A percentile compares a stretch with the other conserved stretches of the same genome.
These are phyloP conservation scores for Cassiopea andromeda DNA, from an alignment of 30 jellyfish, hydroid and myxozoan species.

Conservation along the genomic window DNA sequence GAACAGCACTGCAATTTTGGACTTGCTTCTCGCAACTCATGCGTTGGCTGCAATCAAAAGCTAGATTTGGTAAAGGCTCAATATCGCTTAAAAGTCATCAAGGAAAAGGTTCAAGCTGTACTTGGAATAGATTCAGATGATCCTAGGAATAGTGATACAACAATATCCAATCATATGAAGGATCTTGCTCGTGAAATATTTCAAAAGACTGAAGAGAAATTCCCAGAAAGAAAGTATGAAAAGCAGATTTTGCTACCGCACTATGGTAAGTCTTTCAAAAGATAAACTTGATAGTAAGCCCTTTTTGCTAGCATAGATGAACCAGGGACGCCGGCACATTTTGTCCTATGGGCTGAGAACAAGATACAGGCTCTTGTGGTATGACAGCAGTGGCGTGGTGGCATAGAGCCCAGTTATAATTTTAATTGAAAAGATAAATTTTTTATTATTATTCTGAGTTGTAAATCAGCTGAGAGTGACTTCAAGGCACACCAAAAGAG, in stretches of 20 bases:
- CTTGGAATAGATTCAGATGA: constrained; percentile 25
- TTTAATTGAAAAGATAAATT: too few species aligned
- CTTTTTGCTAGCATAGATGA: too few species aligned
- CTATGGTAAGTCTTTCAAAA: background rate
- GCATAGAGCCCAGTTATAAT: too few species aligned
- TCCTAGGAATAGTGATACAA: background rate
- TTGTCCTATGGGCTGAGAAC: too few species aligned
- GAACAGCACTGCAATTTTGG: background rate
- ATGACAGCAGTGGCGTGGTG: too few species aligned
- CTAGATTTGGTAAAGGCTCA: background rate
- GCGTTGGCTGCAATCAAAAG: constrained; percentile 29
- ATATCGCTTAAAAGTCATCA: constrained; percentile 11
- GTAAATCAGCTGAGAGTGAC: too few species aligned
- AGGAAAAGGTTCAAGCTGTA: constrained; percentile 15
- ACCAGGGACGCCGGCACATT: too few species aligned
- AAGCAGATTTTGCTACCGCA: constrained; percentile 19
- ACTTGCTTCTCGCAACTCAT: background rate
- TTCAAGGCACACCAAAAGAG: too few species aligned
- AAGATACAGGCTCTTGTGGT: too few species aligned
- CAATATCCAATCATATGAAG: background rate
- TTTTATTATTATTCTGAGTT: too few species aligned
- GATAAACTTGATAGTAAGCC: too few species aligned
- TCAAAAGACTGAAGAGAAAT: background rate
- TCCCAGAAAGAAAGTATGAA: background rate
- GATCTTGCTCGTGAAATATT: background rate